Base-by-base conservation (phyloP, 2,113 vertebrate species). In the Fulica atra region DNA sequence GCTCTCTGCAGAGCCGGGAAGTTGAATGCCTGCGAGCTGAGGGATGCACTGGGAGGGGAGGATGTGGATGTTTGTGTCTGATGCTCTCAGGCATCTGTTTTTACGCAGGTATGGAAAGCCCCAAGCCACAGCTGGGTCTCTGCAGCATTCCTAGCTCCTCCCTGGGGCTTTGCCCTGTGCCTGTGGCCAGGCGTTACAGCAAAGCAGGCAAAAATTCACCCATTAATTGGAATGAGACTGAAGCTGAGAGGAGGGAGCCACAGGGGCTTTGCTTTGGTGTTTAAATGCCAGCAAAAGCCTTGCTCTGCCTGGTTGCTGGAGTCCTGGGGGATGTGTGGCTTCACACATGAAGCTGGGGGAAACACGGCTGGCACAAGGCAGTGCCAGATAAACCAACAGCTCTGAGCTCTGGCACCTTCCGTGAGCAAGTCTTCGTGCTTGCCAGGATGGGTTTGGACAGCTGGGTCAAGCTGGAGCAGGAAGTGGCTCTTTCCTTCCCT, bases 381-480 rank as follows among this genome's bases (percentile, higher is more conserved):
- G 17, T 10, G 25, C 53, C 28, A 18, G 4, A 10, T 5, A 36
- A 66, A 51, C 33, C 56, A 25, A 5, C 23, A 35, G 26, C 50
- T 42, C 28, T 1, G 4, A 56, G 48, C 28, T 0, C 35, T 26
- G 50, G 50, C 36, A 26, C 36, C 16, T 36, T 6, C 60, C 2
- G 1, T 46, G 61, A 4, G 2, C 5, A 40, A 57, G 25, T 54
- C 6, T 44, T 15, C 7, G 2, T 2, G 10, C 3, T 42, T 33
- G 40, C n/a, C 2, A 1, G 80, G 42, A 4, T 35, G 2, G 11
- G 42, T 14, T 36, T 38, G 48, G 73, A 17, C 2, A 11, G 40
- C 53, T 35, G 21, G 38, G 64, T n/a, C 26, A 12, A 11, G 25
- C 70, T 31, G 85, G 51, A 51, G 81, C 53, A 24, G 33, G 66